These are phyloP conservation scores for Leucopternis melanops DNA, from an alignment of 2,113 vertebrate genomes.

Conservation along the genomic window DNA sequence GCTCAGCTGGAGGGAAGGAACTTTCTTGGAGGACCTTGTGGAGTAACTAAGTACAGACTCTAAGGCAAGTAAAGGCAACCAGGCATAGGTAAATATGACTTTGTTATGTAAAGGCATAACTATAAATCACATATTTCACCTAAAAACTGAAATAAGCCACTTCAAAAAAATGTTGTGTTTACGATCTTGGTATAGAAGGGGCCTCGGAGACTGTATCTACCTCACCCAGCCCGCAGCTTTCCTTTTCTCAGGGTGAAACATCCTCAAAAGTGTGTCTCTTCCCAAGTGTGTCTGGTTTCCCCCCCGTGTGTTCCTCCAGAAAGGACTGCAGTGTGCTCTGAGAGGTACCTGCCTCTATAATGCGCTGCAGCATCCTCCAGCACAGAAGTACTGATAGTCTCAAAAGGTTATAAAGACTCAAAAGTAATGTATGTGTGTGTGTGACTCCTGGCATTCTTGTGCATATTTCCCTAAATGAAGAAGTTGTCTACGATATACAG, in stretches of 20 bases:
- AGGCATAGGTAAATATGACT: not conserved
- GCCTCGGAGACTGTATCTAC: not conserved
- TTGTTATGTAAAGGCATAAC: not conserved
- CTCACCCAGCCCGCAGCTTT: rapidly evolving
- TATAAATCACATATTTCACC: not conserved
- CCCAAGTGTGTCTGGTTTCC: not conserved
- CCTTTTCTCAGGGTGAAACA: not conserved
- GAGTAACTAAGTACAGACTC: not conserved
- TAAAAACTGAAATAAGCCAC: not conserved
- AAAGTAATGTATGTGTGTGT: not conserved
- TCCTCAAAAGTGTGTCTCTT: not conserved
- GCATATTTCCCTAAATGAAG: not conserved
- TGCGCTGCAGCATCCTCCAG: not conserved
- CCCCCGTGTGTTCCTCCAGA: not conserved
- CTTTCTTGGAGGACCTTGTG: not conserved
- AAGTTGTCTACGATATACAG: not conserved
- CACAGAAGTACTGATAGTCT: not conserved
- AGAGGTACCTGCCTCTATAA: not conserved
- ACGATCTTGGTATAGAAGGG: not conserved
- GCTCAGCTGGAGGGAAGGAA: not conserved
- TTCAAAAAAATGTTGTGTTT: not conserved
- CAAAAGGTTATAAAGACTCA: not conserved
- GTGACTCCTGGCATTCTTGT: not conserved
- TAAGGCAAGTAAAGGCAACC: not conserved
- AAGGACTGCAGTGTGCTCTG: not conserved